Evolutionary conservation across 2,113 vertebrate species (phyloP), one percentile per base, ranked within the genome.

Genomic region (Sakesphorus luctuosus): DNA sequence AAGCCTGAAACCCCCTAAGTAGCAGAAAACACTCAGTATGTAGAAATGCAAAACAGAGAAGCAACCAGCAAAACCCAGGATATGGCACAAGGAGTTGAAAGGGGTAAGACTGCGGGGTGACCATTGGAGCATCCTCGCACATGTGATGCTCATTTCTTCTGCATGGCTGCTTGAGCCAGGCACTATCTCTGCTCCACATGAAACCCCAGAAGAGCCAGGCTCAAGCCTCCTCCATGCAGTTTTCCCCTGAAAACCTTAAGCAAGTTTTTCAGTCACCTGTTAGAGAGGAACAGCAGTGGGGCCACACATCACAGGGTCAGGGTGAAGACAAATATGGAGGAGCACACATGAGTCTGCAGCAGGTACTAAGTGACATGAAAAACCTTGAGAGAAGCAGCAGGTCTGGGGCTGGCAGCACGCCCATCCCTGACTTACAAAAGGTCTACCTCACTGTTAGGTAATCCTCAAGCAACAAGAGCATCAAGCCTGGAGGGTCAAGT

Each of bases 131-230:
- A 38, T 24, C 33, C 43, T 43, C 65, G n/a, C 1, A 1, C 9
- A 14, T 47, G 28, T 46, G n/a, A 18, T 24, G 11, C 3, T 50
- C 55, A 26, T 35, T 73, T 49, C 19, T 66, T 38, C 53, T 38
- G 20, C 4, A 1, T 23, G 11, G 10, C n/a, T 56, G 3, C 55
- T 69, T 38, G 65, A 84, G 61, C 46, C 50, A 50, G 38, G 11
- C n/a, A 16, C 3, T 2, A n/a, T 20, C 14, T 58, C 18, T 31
- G 7, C 62, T 36, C 9, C 5, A 7, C 0, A 0, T 17, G 38
- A 66, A 75, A 69, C 5, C 28, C 25, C 29, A 56, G 21, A 33
- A 82, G 29, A 89, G 61, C 47, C 38, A 87, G 40, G 33, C 14
- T 87, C 29, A 16, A 87, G 20, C 26, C 38, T 76, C 19, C n/a